Evolutionary conservation across 2,113 vertebrate species (phyloP).

Genomic region (Polypterus senegalus): DNA sequence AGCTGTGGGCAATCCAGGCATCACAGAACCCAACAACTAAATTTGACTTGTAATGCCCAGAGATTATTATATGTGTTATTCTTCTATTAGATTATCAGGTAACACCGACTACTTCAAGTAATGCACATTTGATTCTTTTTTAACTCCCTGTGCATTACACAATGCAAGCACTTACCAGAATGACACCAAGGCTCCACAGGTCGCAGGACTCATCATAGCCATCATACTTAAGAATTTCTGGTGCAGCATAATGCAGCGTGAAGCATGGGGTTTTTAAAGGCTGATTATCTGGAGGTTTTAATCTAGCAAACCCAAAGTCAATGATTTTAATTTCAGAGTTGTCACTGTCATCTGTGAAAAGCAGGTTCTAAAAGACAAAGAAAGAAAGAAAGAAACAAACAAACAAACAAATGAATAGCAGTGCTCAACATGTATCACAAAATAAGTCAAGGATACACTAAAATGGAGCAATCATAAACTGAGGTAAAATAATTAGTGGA

Average conservation of each 20-base stretch:
- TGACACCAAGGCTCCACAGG: slow-evolving; percentile 95
- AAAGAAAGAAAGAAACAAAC: background rate
- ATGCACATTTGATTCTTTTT: too few relatives aligned
- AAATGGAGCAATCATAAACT: too few relatives aligned
- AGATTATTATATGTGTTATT: too few relatives aligned
- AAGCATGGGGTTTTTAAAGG: slow-evolving; percentile 94
- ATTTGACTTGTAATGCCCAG: too few relatives aligned
- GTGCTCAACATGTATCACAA: too few relatives aligned
- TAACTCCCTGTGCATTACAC: background rate
- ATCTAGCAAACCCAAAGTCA: slow-evolving; percentile 91
- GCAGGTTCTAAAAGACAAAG: slow-evolving; percentile 64
- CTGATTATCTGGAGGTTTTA: slow-evolving; percentile 93
- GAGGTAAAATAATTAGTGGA: too few relatives aligned
- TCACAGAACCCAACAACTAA: too few relatives aligned
- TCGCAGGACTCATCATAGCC: slow-evolving; percentile 96
- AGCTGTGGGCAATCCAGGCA: too few relatives aligned
- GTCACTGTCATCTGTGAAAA: slow-evolving; percentile 90
- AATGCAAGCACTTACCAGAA: slow-evolving; percentile 66
- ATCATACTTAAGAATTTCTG: slow-evolving; percentile 81
- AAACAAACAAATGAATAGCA: background rate
- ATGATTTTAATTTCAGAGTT: slow-evolving; percentile 95
- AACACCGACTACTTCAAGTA: too few relatives aligned
- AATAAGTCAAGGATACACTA: too few relatives aligned
- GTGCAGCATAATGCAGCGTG: slow-evolving; percentile 89
- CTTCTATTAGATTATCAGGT: too few relatives aligned